A percentile compares a stretch with the other conserved stretches of the same genome.
Conservation (phyloP, 2,113 vertebrate genomes). For the Corythornis cristatus region DNA sequence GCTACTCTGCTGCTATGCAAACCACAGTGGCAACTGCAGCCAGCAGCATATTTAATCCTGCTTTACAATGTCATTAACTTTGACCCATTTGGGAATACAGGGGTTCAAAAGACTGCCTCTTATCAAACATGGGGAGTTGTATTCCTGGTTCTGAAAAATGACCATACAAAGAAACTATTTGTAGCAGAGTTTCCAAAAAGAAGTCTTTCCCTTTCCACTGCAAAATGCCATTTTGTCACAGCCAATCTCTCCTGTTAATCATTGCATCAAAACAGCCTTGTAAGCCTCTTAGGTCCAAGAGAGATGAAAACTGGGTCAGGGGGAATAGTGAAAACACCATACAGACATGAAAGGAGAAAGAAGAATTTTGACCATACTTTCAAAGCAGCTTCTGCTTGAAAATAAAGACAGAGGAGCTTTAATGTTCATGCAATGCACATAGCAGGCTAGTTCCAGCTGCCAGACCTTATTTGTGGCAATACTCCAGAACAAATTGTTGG, state of each 20-base stretch:
- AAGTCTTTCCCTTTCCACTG: background rate
- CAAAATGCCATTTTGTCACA: background rate
- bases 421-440: background rate
- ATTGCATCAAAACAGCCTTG: background rate
- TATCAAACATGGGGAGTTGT: background rate
- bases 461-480: conserved; percentile 21
- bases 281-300: background rate
- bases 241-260: background rate
- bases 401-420: background rate
- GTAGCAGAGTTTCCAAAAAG: background rate
- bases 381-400: conserved; percentile 5
- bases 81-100: background rate
- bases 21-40: background rate
- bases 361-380: background rate
- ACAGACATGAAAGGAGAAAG: background rate
- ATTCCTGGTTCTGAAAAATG: background rate
- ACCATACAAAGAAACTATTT: background rate
- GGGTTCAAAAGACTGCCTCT: background rate
- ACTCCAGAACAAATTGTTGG: background rate
- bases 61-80: background rate
- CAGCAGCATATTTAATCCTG: background rate
- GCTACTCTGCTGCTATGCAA: background rate
- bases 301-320: background rate
- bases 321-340: background rate
- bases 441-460: conserved; percentile 11